Conservation (phyloP, 1,140 invertebrate genomes). For the Pseudomyrmex sp. region DNA sequence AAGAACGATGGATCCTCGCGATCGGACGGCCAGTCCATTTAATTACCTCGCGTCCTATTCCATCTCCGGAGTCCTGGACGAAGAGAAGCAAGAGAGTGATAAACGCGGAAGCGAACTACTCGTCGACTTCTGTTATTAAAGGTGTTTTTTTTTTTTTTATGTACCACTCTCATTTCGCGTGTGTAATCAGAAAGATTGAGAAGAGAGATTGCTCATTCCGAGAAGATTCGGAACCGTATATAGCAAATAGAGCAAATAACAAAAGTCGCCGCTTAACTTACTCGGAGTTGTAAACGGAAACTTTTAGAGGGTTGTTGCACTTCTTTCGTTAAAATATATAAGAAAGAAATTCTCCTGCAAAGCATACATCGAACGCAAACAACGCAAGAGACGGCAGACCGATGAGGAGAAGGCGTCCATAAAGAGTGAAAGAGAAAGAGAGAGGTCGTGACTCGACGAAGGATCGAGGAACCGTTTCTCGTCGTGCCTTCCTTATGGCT, state of each 20-base stretch:
- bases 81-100: conserved; percentile 23
- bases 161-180: conserved; percentile 3
- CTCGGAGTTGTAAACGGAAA: neutral
- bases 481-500: conserved; percentile 52
- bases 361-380: conserved; percentile 36
- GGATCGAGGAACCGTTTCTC: conserved; percentile 50
- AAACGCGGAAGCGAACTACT: conserved; percentile 37
- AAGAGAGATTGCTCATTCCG: neutral
- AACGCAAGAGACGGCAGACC: conserved; percentile 27
- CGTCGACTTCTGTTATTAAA: conserved; percentile 45
- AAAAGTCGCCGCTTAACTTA: neutral
- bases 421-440: conserved; percentile 1
- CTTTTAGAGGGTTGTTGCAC: conserved; percentile 16
- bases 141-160: conserved; percentile 12
- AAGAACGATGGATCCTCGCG: conserved; percentile 51
- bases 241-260: neutral
- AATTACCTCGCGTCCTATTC: conserved; percentile 55
- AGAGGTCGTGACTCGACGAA: conserved; percentile 52
- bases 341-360: neutral
- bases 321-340: neutral
- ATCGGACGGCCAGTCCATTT: conserved; percentile 45
- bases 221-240: neutral
- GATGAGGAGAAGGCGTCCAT: conserved; percentile 22
- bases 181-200: conserved; percentile 46
- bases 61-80: conserved; percentile 23